Conservation (phyloP, 1,140 invertebrate species). For the Drosophila rhopaloa region DNA sequence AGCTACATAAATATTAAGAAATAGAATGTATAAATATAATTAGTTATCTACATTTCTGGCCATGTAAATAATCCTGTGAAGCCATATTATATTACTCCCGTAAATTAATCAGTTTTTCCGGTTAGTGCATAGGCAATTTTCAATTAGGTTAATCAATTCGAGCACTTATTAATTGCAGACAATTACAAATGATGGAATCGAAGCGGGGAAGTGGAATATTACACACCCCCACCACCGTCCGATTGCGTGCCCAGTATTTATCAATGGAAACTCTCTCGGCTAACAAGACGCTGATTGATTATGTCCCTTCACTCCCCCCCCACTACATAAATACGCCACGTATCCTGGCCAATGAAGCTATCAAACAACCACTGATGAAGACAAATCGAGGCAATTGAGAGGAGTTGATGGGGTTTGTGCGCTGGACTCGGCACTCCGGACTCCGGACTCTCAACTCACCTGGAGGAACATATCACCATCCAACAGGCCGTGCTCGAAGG, state of each 20-base stretch:
- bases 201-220: conserved; percentile 1
- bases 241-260: conserved; percentile 46
- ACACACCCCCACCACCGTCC: conserved; percentile 17
- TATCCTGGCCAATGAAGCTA: conserved; percentile 72
- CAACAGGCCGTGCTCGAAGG: conserved; percentile 94
- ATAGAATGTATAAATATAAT: too few species aligned
- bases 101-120: neutral
- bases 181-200: conserved; percentile 49
- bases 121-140: conserved; percentile 3
- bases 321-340: conserved; percentile 16
- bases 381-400: conserved; percentile 55
- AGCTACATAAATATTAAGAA: too few species aligned
- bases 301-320: conserved; percentile 19
- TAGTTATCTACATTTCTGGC: too few species aligned
- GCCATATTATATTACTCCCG: neutral
- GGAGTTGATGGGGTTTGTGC: neutral
- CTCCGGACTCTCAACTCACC: conserved; percentile 86
- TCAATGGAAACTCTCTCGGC: conserved; percentile 37
- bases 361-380: conserved; percentile 68
- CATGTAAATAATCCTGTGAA: too few species aligned
- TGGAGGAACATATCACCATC: conserved; percentile 98
- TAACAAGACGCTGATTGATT: conserved; percentile 75
- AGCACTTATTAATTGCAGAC: conserved; percentile 69
- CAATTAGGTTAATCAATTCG: conserved; percentile 49
- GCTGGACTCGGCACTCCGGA: neutral